Evolutionary conservation across 2,113 vertebrate species (phyloP), one percentile per base, ranked within the genome.

Genomic region (Girardinichthys multiradiatus): DNA sequence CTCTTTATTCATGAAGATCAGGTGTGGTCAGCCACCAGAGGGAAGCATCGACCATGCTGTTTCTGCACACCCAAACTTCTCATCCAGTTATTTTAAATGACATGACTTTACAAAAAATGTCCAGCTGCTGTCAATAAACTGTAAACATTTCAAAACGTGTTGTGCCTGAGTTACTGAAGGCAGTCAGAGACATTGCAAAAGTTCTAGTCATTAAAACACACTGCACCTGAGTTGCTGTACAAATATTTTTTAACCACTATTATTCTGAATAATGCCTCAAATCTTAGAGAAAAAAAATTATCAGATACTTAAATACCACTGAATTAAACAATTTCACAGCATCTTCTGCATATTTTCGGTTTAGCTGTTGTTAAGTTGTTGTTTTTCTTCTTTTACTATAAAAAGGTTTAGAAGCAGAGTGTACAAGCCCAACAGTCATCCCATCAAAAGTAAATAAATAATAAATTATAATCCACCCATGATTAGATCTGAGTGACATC

Each of bases 11-110:
- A 15, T 57, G 4, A 48, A 24, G 7, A 1, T 14, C 13, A 15
- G 15, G 19, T 21, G 4, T 57, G 8, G 4, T 2, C 72, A 28
- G n/a, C 72, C 79, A 84, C 83, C 30, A 85, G 83, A 79, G 77
- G 77, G 79, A 68, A 17, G 24, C 72, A 78, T 24, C 26, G 3
- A 37, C 64, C 26, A 51, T 7, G 2, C 30, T 64, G 59, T 31
- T 28, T 54, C 39, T 60, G 17, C 3, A 27, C 0, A 27, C 12
- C 15, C 63, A 7, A 8, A 1, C 21, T 4, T 5, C 48, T 30
- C 54, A 58, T 58, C 11, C 27, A 39, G n/a, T 15, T 10, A 17
- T 6, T 54, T 63, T 72, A 76, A 62, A 48, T 69, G 33, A 28
- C 39, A 63, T 31, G 70, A 79, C 51, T n/a, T 29, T 63, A 33